Evolutionary conservation across 2,888 invertebrate genomes (phyloP).

Genomic region (Mythimna lalbum): DNA sequence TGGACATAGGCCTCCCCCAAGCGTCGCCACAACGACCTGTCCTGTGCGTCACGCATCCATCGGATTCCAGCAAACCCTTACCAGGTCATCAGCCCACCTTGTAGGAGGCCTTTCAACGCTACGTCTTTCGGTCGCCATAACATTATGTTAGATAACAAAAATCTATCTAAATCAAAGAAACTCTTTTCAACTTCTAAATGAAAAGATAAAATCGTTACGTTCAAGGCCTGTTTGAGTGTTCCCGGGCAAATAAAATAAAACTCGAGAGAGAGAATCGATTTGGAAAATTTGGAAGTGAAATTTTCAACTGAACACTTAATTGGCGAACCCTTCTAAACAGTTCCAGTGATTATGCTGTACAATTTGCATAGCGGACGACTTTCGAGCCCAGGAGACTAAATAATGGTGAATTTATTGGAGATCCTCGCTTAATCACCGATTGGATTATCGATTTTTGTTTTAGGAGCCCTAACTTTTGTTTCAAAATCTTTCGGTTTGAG

Average conservation of each 20-base stretch:
- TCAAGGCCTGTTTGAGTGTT: constrained; percentile 26
- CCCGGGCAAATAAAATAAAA: constrained; percentile 63
- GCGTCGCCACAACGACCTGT: too few relatives aligned
- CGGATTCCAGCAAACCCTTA: too few relatives aligned
- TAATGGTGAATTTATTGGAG: constrained; percentile 48
- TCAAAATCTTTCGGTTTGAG: background rate
- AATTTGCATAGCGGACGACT: constrained; percentile 80
- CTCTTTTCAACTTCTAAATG: constrained; percentile 9
- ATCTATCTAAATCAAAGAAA: background rate
- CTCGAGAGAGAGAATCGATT: constrained; percentile 59
- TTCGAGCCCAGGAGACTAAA: constrained; percentile 53
- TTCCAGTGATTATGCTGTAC: constrained; percentile 78
- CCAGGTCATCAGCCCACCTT: too few relatives aligned
- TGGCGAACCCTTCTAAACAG: constrained; percentile 81
- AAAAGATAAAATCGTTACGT: constrained; percentile 32
- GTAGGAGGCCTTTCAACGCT: too few relatives aligned
- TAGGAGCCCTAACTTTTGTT: constrained; percentile 4
- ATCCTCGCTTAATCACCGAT: constrained; percentile 49
- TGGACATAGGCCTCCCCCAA: too few relatives aligned
- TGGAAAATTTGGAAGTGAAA: constrained; percentile 83
- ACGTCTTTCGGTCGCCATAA: too few relatives aligned
- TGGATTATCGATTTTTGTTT: constrained; percentile 55
- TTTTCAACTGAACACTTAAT: constrained; percentile 81
- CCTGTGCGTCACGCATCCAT: too few relatives aligned
- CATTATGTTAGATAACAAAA: too few relatives aligned